Evolutionary conservation across 2,888 invertebrate species (phyloP).

Genomic region (Phymatocera aterrima): DNA sequence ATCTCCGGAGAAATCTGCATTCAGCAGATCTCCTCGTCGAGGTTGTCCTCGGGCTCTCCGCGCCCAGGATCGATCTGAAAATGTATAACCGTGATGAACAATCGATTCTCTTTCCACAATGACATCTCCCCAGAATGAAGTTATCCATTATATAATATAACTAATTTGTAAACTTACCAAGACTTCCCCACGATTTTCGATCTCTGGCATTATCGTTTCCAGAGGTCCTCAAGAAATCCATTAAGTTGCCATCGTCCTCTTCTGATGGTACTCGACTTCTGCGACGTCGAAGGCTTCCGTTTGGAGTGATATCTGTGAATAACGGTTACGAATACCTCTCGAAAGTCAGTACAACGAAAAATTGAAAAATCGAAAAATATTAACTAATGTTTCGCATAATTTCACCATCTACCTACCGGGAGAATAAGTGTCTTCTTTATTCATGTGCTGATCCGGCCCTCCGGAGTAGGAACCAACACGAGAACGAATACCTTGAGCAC

Average conservation of each 20-base stretch:
- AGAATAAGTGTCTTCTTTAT: slow-evolving; percentile 77
- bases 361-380: background rate
- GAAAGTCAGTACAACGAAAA: background rate
- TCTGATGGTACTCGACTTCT: slow-evolving; percentile 89
- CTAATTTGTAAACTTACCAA: slow-evolving; percentile 78
- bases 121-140: background rate
- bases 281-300: slow-evolving; percentile 89
- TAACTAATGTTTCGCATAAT: background rate
- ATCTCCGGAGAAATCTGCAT: slow-evolving; percentile 84
- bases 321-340: background rate
- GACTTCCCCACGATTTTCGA: slow-evolving; percentile 89
- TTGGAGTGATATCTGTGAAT: slow-evolving; percentile 88
- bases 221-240: slow-evolving; percentile 89
- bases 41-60: slow-evolving; percentile 85
- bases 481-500: slow-evolving; percentile 83
- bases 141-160: background rate
- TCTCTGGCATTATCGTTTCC: slow-evolving; percentile 86
- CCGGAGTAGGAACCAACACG: slow-evolving; percentile 80
- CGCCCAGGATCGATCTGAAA: slow-evolving; percentile 91
- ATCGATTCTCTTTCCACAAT: slow-evolving; percentile 41
- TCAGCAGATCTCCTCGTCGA: slow-evolving; percentile 87
- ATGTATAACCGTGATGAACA: slow-evolving; percentile 5
- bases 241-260: slow-evolving; percentile 89
- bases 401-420: slow-evolving; percentile 72
- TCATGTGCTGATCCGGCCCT: slow-evolving; percentile 70